These are phyloP conservation scores for Brachionus sp. DNA, from an alignment of 1,140 invertebrate species.

Conservation along the genomic window DNA sequence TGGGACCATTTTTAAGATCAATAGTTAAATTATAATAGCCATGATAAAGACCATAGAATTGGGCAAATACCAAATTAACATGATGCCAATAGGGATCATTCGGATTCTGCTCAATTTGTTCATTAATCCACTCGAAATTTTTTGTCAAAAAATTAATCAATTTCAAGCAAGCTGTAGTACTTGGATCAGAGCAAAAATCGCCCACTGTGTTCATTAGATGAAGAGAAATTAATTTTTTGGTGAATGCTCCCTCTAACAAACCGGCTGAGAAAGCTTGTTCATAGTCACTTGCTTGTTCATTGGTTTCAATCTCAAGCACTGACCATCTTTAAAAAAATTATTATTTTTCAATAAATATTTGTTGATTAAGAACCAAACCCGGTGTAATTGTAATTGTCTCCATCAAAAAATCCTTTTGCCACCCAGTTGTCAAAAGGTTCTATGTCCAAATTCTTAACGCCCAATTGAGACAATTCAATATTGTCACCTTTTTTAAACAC, in stretches of 20 bases:
- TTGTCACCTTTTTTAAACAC: slow-evolving; percentile 16
- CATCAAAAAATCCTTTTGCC: slow-evolving; percentile 9
- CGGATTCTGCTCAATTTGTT: slow-evolving; percentile 61
- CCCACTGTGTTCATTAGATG: slow-evolving; percentile 75
- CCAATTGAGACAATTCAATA: neutral
- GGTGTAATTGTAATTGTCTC: slow-evolving; percentile 36
- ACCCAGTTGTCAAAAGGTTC: slow-evolving; percentile 24
- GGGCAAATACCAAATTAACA: slow-evolving; percentile 60
- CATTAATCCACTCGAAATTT: slow-evolving; percentile 62
- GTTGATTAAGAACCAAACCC: neutral
- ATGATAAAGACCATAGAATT: slow-evolving; percentile 61
- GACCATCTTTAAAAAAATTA: slow-evolving; percentile 51
- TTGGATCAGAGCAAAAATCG: slow-evolving; percentile 63
- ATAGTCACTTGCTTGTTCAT: slow-evolving; percentile 55
- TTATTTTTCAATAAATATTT: neutral
- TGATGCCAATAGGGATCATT: slow-evolving; percentile 75
- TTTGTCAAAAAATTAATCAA: slow-evolving; percentile 66
- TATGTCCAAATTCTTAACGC: slow-evolving; percentile 41
- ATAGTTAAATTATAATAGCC: slow-evolving; percentile 56
- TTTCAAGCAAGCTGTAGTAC: slow-evolving; percentile 68
- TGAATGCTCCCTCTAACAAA: slow-evolving; percentile 70
- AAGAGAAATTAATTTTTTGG: slow-evolving; percentile 65
- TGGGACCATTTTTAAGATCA: slow-evolving; percentile 52
- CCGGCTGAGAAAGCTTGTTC: slow-evolving; percentile 84
- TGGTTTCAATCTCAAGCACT: slow-evolving; percentile 53